A percentile compares a stretch with the other conserved stretches of the same genome.
Evolutionary conservation across 2,888 invertebrate genomes (phyloP).

Genomic region (Drosophila mercatorum): DNA sequence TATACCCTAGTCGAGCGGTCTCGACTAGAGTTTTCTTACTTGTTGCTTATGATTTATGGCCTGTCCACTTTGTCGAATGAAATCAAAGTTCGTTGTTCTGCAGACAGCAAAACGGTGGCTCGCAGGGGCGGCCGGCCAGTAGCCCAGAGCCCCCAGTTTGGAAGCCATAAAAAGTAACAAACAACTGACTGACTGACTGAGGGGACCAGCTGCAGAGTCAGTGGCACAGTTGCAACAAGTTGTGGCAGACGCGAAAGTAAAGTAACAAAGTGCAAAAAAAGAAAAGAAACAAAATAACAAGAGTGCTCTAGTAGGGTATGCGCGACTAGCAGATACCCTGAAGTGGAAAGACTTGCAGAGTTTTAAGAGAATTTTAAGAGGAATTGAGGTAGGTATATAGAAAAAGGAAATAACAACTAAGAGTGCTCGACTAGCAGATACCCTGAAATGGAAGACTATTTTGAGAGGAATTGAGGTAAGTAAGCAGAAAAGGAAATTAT

Average conservation of each 20-base stretch:
- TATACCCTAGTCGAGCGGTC: too few relatives aligned
- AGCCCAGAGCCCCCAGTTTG: constrained; percentile 27
- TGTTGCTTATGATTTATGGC: constrained; percentile 64
- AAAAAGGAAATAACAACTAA: not conserved
- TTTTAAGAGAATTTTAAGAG: not conserved
- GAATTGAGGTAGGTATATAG: not conserved
- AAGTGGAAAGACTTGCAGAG: not conserved
- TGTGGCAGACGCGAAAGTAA: constrained; percentile 61
- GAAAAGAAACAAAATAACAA: constrained; percentile 7
- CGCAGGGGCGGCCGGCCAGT: not conserved
- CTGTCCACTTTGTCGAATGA: constrained; percentile 62
- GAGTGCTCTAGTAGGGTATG: not conserved
- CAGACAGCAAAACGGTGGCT: constrained; percentile 5
- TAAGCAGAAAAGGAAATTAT: not conserved
- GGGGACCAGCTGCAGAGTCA: constrained; percentile 44
- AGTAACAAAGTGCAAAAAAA: constrained; percentile 36
- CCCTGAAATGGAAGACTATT: not conserved
- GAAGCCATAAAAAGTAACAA: constrained; percentile 60
- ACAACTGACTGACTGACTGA: constrained; percentile 11
- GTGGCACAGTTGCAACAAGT: constrained; percentile 76
- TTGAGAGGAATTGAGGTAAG: not conserved
- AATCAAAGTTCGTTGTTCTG: constrained; percentile 63
- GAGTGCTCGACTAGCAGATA: not conserved
- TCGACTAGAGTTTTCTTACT: too few relatives aligned
- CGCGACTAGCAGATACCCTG: not conserved